A percentile compares a stretch with the other conserved stretches of the same genome.
These are phyloP conservation scores for Vombatus ursinus DNA, from an alignment of 2,113 vertebrate species.

Conservation along the genomic window DNA sequence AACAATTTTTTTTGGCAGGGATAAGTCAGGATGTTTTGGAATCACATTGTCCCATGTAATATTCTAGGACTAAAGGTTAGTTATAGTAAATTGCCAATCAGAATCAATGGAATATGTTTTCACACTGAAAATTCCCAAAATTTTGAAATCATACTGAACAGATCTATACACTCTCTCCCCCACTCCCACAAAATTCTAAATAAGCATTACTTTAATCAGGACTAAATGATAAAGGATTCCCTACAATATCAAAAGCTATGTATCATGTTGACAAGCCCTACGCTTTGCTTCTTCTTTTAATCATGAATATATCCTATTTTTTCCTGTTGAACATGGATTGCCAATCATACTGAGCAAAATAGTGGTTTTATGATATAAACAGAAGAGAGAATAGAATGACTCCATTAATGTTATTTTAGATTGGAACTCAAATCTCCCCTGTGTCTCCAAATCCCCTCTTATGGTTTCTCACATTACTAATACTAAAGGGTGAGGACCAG, in stretches of 20 bases:
- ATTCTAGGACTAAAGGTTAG: background rate
- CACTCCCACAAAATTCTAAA: background rate
- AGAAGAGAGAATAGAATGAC: background rate
- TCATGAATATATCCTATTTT: background rate
- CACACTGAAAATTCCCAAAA: background rate
- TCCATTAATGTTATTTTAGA: background rate
- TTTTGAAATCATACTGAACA: background rate
- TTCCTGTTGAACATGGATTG: background rate
- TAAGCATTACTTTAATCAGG: background rate
- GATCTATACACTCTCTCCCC: background rate
- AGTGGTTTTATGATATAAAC: constrained; percentile 3
- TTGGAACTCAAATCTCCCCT: background rate
- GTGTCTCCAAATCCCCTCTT: background rate
- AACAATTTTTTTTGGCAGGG: background rate
- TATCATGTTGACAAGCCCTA: background rate
- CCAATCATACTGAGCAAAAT: background rate
- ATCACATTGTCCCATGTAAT: background rate
- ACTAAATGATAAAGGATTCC: background rate
- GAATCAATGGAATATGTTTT: background rate
- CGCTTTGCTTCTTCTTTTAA: constrained; percentile 27
- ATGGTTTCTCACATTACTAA: background rate
- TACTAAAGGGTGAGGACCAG: background rate
- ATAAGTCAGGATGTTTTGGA: background rate
- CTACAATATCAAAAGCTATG: background rate
- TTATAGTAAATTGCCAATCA: background rate